Conservation (phyloP, 1,140 invertebrate genomes). For the Neodiprion lecontei region DNA sequence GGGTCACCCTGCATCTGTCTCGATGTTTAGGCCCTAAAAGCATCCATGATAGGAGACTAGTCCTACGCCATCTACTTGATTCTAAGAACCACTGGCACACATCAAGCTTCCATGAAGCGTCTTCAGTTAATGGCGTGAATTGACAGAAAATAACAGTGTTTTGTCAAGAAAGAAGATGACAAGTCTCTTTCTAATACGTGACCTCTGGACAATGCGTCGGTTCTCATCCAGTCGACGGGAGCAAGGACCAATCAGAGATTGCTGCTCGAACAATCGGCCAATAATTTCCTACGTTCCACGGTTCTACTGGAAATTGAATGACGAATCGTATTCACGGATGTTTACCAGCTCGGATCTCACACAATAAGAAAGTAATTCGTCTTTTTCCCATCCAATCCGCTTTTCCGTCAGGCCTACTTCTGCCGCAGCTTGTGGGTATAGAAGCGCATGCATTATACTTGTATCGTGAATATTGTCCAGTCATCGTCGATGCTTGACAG, state of each 20-base stretch:
- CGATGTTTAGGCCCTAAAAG: too few relatives aligned
- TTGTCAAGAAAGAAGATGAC: conserved; percentile 37
- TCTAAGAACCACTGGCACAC: too few relatives aligned
- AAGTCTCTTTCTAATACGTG: conserved; percentile 41
- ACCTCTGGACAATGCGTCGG: conserved; percentile 34
- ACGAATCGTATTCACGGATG: neutral
- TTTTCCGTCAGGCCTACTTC: neutral
- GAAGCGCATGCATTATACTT: too few relatives aligned
- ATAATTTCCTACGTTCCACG: neutral
- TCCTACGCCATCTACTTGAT: too few relatives aligned
- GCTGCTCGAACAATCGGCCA: neutral
- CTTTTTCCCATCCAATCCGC: too few relatives aligned
- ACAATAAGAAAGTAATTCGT: neutral
- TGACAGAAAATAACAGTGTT: conserved; percentile 36
- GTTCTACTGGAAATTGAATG: neutral
- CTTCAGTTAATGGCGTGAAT: conserved; percentile 34
- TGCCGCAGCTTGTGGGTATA: neutral
- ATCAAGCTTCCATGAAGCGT: too few relatives aligned
- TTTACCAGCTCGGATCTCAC: neutral
- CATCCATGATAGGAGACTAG: too few relatives aligned
- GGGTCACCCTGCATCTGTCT: too few relatives aligned
- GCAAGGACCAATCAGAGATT: neutral
- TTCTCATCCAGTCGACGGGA: neutral
- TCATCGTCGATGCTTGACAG: neutral
- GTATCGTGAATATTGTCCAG: neutral